phyloP scores from a whole-genome alignment of 2,113 vertebrate species.

The Ophthalmolycus amberensis region DNA sequence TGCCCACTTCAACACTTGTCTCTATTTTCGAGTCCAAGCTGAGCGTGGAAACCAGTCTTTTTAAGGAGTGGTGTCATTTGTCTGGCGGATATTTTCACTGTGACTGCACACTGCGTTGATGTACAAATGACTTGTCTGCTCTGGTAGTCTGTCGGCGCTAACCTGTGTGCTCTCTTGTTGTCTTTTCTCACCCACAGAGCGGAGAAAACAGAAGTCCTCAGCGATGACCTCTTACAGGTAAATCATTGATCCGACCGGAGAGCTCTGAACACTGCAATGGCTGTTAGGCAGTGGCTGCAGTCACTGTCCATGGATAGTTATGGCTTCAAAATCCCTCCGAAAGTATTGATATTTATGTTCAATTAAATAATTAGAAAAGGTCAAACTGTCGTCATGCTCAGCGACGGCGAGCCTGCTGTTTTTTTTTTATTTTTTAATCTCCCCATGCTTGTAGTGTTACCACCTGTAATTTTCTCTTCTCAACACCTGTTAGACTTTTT shows the following conservation, averaged over 20 bases:
- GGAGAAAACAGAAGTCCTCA: slow-evolving; percentile 98
- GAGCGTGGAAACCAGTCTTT: slow-evolving; percentile 26
- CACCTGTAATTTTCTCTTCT: neutral
- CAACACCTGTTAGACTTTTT: neutral
- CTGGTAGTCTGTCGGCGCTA: slow-evolving; percentile 35
- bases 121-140: neutral
- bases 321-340: too few relatives aligned
- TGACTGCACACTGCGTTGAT: neutral
- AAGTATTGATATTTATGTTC: neutral
- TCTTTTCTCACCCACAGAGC: slow-evolving; percentile 87
- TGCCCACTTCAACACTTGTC: neutral
- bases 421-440: neutral
- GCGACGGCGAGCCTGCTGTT: too few relatives aligned
- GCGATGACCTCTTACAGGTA: slow-evolving; percentile 98
- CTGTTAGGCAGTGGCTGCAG: neutral
- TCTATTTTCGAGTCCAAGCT: neutral
- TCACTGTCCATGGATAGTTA: neutral
- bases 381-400: neutral
- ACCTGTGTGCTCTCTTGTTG: slow-evolving; percentile 61
- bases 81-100: slow-evolving; percentile 17
- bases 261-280: slow-evolving; percentile 4
- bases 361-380: neutral
- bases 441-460: neutral
- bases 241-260: slow-evolving; percentile 66
- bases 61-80: slow-evolving; percentile 4